Percentiles rank a stretch among this genome's conserved stretches.
These are phyloP conservation scores for Campopleginae sp. DNA, from an alignment of 2,888 invertebrate species.

Conservation along the genomic window DNA sequence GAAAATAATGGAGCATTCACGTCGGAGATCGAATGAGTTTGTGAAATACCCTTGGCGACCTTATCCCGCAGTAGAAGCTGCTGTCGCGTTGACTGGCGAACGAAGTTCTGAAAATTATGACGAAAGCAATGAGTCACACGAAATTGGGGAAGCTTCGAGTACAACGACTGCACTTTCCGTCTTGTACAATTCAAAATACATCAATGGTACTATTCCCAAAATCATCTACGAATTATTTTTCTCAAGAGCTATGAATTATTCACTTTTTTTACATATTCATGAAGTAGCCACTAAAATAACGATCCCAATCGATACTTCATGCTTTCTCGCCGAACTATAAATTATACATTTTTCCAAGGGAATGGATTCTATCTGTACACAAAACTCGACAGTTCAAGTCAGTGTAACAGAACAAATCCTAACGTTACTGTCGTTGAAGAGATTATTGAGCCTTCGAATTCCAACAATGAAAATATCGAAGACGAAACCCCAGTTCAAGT, in stretches of 20 bases:
- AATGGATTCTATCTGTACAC: conserved; percentile 92
- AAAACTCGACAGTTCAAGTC: conserved; percentile 84
- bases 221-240: background rate
- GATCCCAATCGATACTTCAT: background rate
- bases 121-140: conserved; percentile 54
- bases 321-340: background rate
- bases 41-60: conserved; percentile 90
- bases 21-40: conserved; percentile 69
- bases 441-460: conserved; percentile 76
- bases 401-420: conserved; percentile 78
- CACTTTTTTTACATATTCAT: background rate
- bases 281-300: background rate
- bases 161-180: conserved; percentile 90
- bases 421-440: conserved; percentile 56
- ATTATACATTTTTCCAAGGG: conserved; percentile 81
- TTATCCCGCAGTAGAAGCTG: conserved; percentile 85
- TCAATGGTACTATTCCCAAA: conserved; percentile 86
- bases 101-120: conserved; percentile 46
- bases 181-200: conserved; percentile 89
- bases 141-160: conserved; percentile 82
- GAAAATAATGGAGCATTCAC: conserved; percentile 72
- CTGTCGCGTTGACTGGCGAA: conserved; percentile 49
- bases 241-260: background rate
- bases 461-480: conserved; percentile 80
- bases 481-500: conserved; percentile 88